Percentiles rank a stretch among this genome's conserved stretches.
Conservation (phyloP, 2,113 vertebrate species). For the Sialia sialis region DNA sequence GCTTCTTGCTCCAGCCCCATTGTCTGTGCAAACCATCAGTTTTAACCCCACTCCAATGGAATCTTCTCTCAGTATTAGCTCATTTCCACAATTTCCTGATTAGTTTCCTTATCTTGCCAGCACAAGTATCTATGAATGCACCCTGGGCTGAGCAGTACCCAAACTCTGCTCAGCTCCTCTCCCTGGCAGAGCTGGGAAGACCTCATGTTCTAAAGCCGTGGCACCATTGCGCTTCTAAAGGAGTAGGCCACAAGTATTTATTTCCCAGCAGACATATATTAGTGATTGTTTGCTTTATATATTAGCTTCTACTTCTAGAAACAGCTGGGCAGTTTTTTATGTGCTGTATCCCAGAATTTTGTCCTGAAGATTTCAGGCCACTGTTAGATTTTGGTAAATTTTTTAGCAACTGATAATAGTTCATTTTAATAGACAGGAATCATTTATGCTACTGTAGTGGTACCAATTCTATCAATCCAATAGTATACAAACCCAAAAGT, state of each 20-base stretch:
- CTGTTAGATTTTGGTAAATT: neutral
- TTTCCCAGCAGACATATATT: neutral
- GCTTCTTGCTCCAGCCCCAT: neutral
- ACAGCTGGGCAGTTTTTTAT: neutral
- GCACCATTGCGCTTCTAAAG: neutral
- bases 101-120: neutral
- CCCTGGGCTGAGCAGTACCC: neutral
- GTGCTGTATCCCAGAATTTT: neutral
- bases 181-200: neutral
- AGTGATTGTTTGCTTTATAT: neutral
- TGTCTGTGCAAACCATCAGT: neutral
- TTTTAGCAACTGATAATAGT: neutral
- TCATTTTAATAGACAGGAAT: neutral
- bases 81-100: neutral
- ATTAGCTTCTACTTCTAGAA: neutral
- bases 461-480: neutral
- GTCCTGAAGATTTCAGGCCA: neutral
- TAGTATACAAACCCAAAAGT: neutral
- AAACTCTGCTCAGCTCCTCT: neutral
- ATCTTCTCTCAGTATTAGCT: neutral
- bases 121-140: neutral
- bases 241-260: neutral
- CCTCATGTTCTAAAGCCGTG: neutral
- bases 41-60: neutral
- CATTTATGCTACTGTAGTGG: neutral